These are phyloP conservation scores for Xanthorhoe designata DNA, from an alignment of 2,888 invertebrate genomes.

Conservation along the genomic window DNA sequence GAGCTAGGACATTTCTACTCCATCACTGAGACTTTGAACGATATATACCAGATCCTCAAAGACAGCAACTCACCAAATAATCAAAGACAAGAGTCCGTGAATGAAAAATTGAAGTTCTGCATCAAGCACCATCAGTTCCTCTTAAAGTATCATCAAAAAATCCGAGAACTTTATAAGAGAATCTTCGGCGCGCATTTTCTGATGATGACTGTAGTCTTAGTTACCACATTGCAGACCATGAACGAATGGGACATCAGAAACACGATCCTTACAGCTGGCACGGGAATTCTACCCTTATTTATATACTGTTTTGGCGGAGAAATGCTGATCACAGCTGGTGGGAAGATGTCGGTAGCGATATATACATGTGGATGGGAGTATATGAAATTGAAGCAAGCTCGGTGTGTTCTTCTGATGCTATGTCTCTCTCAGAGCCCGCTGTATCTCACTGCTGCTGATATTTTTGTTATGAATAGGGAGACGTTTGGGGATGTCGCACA, in stretches of 20 bases:
- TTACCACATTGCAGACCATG: constrained; percentile 66
- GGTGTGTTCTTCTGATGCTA: constrained; percentile 55
- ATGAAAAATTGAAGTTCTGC: constrained; percentile 58
- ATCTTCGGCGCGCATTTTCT: constrained; percentile 66
- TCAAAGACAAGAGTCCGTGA: constrained; percentile 38
- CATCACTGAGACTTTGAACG: constrained; percentile 58
- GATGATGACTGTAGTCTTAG: constrained; percentile 64
- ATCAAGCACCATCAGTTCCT: constrained; percentile 65
- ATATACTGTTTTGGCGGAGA: constrained; percentile 71
- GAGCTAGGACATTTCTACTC: constrained; percentile 66
- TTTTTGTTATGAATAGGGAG: constrained; percentile 65
- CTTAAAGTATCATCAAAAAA: constrained; percentile 55
- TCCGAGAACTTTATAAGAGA: constrained; percentile 55
- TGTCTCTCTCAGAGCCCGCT: constrained; percentile 58
- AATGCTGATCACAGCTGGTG: constrained; percentile 58
- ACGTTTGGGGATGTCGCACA: constrained; percentile 65
- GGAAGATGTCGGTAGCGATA: constrained; percentile 54
- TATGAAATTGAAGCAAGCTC: constrained; percentile 60
- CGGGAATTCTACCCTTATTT: constrained; percentile 63
- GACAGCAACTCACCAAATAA: constrained; percentile 3
- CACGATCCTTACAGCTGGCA: constrained; percentile 60
- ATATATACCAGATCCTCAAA: constrained; percentile 47
- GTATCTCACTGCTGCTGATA: constrained; percentile 61
- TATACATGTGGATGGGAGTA: constrained; percentile 65
- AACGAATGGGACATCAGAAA: constrained; percentile 63